These are phyloP conservation scores for Drosophila melanosoma DNA, from an alignment of 2,888 invertebrate genomes.

Conservation along the genomic window DNA sequence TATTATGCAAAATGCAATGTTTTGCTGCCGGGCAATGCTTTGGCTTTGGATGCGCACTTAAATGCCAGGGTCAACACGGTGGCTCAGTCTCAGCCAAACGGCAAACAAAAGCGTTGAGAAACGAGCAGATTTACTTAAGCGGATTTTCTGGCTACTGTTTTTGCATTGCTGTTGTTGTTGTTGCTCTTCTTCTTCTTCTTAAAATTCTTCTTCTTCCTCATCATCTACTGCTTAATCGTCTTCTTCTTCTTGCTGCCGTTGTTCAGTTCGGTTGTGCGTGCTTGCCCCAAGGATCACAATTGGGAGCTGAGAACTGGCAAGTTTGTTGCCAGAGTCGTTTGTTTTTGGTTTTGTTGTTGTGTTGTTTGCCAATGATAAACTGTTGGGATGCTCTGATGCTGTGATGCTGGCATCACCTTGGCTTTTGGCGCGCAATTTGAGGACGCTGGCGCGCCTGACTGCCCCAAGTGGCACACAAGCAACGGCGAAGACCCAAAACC, in stretches of 20 bases:
- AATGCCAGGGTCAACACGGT: constrained; percentile 46
- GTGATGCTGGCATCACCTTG: constrained; percentile 49
- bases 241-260: background rate
- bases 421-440: constrained; percentile 68
- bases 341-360: constrained; percentile 28
- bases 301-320: constrained; percentile 18
- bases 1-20: background rate
- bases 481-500: constrained; percentile 32
- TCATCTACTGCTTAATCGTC: background rate
- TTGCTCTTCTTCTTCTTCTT: background rate
- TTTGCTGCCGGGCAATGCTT: background rate
- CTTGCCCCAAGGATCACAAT: constrained; percentile 35
- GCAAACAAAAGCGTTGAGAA: constrained; percentile 5
- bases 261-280: constrained; percentile 36
- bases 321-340: constrained; percentile 51
- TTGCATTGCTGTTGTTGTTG: background rate
- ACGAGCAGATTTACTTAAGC: constrained; percentile 19
- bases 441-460: constrained; percentile 58
- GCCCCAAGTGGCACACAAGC: constrained; percentile 70
- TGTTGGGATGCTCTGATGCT: constrained; percentile 2
- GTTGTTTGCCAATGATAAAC: constrained; percentile 17
- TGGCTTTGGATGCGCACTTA: constrained; percentile 15
- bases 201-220: background rate
- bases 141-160: constrained; percentile 28
- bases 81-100: background rate